Evolutionary conservation across 2,888 invertebrate genomes (phyloP).

Genomic region (Drosophila mettleri): DNA sequence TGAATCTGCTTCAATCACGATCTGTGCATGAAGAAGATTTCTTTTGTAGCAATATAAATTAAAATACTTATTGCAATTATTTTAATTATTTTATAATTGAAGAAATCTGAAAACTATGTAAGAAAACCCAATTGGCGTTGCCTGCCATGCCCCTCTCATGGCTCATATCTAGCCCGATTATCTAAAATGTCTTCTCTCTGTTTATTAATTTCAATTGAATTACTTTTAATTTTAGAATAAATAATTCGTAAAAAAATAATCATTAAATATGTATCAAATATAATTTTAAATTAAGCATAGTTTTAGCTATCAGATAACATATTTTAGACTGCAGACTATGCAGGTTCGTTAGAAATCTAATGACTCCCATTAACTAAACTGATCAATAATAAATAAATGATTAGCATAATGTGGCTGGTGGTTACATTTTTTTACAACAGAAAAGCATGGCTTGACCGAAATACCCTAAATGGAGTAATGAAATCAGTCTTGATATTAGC

Average conservation of each 20-base stretch:
- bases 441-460: neutral
- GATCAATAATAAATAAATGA: neutral
- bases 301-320: neutral
- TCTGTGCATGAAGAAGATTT: neutral
- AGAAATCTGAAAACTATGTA: too few relatives aligned
- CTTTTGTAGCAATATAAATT: too few relatives aligned
- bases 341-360: neutral
- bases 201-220: neutral
- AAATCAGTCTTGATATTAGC: too few relatives aligned
- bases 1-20: constrained; percentile 6
- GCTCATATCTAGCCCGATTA: neutral
- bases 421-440: constrained; percentile 26
- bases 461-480: too few relatives aligned
- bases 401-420: constrained; percentile 44
- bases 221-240: too few relatives aligned
- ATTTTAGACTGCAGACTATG: neutral
- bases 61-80: too few relatives aligned
- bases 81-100: too few relatives aligned
- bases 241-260: too few relatives aligned
- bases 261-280: too few relatives aligned
- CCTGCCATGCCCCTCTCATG: too few relatives aligned
- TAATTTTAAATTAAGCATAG: too few relatives aligned
- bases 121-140: too few relatives aligned
- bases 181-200: neutral
- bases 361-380: neutral